Conservation (phyloP, 2,797 vertebrate species). For the Neostethus bicornis region DNA sequence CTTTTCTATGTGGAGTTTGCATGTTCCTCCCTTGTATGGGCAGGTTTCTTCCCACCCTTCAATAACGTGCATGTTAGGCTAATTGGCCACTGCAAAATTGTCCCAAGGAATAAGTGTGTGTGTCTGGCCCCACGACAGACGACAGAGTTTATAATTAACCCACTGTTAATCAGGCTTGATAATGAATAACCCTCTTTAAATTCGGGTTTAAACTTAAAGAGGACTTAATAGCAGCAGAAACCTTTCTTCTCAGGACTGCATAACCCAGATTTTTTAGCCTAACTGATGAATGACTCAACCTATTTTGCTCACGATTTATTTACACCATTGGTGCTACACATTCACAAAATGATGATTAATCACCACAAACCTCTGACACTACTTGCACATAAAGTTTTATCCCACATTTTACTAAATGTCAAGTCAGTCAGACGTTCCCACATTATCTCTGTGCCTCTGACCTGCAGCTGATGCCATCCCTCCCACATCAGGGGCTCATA, state of each 20-base stretch:
- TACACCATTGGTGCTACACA: background rate
- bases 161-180: too few species aligned
- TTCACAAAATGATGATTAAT: slow-evolving; percentile 19
- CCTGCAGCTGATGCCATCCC: slow-evolving; percentile 16
- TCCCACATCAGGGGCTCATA: slow-evolving; percentile 5
- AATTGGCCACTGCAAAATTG: too few species aligned
- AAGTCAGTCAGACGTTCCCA: background rate
- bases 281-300: background rate
- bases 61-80: too few species aligned
- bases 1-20: too few species aligned
- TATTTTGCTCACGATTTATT: slow-evolving; percentile 9
- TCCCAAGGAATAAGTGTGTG: too few species aligned
- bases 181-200: background rate
- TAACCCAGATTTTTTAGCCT: background rate
- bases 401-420: background rate
- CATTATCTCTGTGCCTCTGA: background rate
- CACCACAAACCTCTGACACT: slow-evolving; percentile 20
- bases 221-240: background rate
- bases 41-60: too few species aligned
- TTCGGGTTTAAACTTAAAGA: background rate
- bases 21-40: too few species aligned
- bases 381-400: slow-evolving; percentile 13
- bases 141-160: too few species aligned
- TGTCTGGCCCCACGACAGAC: too few species aligned
- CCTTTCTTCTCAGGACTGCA: background rate